Percentiles rank a stretch among this genome's conserved stretches.
phyloP scores from a whole-genome alignment of 2,113 vertebrate species.

The Aramus guarauna region DNA sequence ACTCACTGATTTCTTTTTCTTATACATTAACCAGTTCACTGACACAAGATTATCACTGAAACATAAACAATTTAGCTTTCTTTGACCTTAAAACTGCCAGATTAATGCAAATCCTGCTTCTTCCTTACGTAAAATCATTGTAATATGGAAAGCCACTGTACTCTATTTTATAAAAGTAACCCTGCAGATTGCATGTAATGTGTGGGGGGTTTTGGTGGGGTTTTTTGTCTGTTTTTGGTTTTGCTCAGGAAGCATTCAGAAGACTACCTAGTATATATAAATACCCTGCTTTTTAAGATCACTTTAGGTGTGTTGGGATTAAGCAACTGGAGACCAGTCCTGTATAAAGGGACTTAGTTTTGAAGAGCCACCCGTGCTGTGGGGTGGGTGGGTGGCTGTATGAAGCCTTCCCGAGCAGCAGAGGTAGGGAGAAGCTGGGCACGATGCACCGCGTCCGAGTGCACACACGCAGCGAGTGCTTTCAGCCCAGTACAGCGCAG shows the following conservation, averaged over 20 bases:
- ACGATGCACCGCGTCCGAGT: rapidly evolving
- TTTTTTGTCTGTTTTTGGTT: background rate
- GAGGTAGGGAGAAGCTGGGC: background rate
- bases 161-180: background rate
- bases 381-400: too few species aligned
- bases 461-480: background rate
- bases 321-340: rapidly evolving
- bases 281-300: background rate
- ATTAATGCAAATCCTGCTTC: background rate
- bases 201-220: background rate
- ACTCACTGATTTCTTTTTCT: background rate
- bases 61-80: background rate
- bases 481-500: background rate
- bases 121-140: background rate
- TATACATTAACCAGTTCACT: background rate
- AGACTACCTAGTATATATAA: too few species aligned
- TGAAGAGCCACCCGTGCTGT: background rate
- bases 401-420: background rate
- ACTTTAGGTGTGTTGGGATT: background rate
- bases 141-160: background rate
- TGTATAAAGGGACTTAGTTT: background rate
- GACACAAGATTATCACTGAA: background rate
- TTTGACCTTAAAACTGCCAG: background rate
- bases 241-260: rapidly evolving
- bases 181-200: background rate